These are phyloP conservation scores for Henricia sp. DNA, from an alignment of 53 echinoderm and acorn worm species.

Conservation along the genomic window DNA sequence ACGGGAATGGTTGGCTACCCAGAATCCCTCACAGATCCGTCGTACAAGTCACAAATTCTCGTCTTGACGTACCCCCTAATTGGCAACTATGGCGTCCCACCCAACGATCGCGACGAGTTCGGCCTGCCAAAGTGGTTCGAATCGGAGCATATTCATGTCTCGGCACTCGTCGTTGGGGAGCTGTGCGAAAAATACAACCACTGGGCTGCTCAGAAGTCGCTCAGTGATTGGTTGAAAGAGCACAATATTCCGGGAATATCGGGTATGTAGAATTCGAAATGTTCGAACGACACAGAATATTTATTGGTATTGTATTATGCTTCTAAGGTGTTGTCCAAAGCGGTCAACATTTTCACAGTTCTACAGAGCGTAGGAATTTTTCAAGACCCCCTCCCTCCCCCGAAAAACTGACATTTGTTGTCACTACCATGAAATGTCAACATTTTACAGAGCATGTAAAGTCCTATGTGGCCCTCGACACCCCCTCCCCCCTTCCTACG, in stretches of 20 bases:
- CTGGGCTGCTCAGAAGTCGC: constrained; percentile 93
- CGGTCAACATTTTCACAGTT: no score
- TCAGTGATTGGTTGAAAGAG: constrained; percentile 93
- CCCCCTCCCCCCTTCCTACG: no score
- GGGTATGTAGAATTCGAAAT: constrained; percentile 50
- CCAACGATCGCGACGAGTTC: constrained; percentile 74
- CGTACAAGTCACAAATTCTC: constrained; percentile 90
- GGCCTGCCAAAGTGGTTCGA: constrained; percentile 92
- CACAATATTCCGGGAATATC: constrained; percentile 91
- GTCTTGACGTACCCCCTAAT: constrained; percentile 96
- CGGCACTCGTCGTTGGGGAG: constrained; percentile 94
- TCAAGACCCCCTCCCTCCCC: no score
- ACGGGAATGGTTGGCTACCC: constrained; percentile 99
- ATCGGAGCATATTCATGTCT: constrained; percentile 88
- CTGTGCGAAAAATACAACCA: constrained; percentile 85
- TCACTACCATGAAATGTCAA: no score
- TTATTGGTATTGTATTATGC: no score
- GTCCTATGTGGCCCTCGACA: no score
- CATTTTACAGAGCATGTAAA: no score
- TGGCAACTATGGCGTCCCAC: constrained; percentile 96
- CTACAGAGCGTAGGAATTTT: no score
- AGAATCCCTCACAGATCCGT: constrained; percentile 96
- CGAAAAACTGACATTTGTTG: no score
- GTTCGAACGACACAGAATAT: no score
- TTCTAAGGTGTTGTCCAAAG: no score